Evolutionary conservation across 2,888 invertebrate genomes (phyloP).

Genomic region (Microlaimidae sp.): DNA sequence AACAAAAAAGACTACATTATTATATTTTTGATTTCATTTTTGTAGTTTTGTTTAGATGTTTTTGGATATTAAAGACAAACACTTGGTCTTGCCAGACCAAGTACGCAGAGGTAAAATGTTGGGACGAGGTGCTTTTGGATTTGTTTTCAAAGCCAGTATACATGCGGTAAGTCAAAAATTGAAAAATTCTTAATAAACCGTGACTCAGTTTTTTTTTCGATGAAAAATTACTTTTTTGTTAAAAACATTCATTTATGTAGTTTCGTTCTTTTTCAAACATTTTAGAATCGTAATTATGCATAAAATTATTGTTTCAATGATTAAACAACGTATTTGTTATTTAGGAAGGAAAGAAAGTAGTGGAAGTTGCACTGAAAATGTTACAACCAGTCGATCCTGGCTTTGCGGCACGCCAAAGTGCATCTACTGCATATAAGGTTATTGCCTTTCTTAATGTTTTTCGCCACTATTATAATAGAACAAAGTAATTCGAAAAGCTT

Average conservation of each 20-base stretch:
- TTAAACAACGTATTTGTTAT: too few species aligned
- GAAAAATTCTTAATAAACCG: too few species aligned
- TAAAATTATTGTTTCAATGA: too few species aligned
- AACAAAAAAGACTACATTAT: too few species aligned
- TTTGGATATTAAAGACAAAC: slow-evolving; percentile 63
- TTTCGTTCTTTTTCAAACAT: too few species aligned
- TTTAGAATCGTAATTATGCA: too few species aligned
- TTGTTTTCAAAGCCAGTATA: slow-evolving; percentile 63
- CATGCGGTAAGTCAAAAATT: too few species aligned
- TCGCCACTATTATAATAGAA: too few species aligned
- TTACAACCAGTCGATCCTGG: slow-evolving; percentile 80
- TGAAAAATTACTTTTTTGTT: neutral
- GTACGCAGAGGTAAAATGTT: slow-evolving; percentile 52
- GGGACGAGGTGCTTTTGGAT: slow-evolving; percentile 94
- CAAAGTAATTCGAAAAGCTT: too few species aligned
- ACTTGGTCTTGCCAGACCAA: slow-evolving; percentile 62
- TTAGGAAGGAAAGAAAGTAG: slow-evolving; percentile 14
- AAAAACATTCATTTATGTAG: too few species aligned
- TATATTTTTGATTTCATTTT: slow-evolving; percentile 5
- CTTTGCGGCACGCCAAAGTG: slow-evolving; percentile 50
- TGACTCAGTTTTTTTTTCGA: too few species aligned
- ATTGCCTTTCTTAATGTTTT: too few species aligned
- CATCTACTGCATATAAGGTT: slow-evolving; percentile 47
- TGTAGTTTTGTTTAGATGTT: slow-evolving; percentile 49
- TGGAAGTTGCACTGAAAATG: slow-evolving; percentile 78